A percentile compares a stretch with the other conserved stretches of the same genome.
phyloP scores from a whole-genome alignment of 1,140 invertebrate genomes.

The Cyrtorhinus lividipennis region DNA sequence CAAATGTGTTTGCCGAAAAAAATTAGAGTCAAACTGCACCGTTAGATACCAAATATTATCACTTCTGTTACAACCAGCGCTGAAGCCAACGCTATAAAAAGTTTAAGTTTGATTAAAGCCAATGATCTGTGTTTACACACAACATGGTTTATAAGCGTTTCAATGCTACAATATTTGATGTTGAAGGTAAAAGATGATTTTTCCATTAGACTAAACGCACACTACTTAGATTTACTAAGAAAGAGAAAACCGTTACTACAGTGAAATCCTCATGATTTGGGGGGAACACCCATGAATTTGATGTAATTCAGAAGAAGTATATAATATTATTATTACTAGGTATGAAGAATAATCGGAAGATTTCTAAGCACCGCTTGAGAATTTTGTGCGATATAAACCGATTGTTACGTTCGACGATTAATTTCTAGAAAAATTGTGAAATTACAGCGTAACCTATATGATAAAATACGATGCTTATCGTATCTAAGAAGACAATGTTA shows the following conservation, averaged over 20 bases:
- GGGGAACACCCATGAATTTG: background rate
- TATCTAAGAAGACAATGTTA: too few species aligned
- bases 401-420: background rate
- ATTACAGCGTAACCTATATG: background rate
- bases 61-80: background rate
- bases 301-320: background rate
- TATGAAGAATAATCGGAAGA: background rate
- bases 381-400: background rate
- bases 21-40: too few species aligned
- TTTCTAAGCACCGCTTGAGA: background rate
- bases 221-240: background rate
- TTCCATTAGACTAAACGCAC: background rate
- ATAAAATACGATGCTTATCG: conserved; percentile 5
- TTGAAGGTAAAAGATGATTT: too few species aligned
- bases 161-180: too few species aligned
- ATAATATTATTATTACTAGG: background rate
- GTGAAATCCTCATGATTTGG: background rate
- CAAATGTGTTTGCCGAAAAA: too few species aligned
- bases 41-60: background rate
- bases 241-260: background rate
- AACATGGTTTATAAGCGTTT: too few species aligned
- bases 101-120: background rate
- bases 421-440: background rate
- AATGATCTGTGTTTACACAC: background rate
- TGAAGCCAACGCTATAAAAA: background rate